Evolutionary conservation across 2,797 vertebrate species (phyloP), one percentile per base, ranked within the genome.

Genomic region (Xiphophorus birchmanni): DNA sequence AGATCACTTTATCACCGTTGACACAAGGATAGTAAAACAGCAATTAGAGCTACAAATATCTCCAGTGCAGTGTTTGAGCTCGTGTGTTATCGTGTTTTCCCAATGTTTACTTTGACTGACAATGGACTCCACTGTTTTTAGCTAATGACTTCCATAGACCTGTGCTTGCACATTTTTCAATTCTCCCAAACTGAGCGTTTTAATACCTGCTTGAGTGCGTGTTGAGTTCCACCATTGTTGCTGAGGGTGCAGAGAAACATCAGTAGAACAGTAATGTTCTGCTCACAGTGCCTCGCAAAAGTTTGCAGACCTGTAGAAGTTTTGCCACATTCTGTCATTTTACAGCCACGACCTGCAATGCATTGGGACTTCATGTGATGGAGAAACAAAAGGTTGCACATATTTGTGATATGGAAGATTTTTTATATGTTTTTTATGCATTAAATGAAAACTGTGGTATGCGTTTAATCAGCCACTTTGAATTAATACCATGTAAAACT

Each of bases 121-220:
- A 13, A 35, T 60, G 42, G 26, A 48, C n/a, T 48, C 79, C 67
- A 72, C 32, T 80, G 45, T 65, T 87, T 83, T 67, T 35, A 63
- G 82, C 84, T 86, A 63, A 73, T 84, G 79, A 86, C 74, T 67
- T 35, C 54, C 69, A 37, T 75, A 90, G 73, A 89, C 35, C 50
- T 74, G 67, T 76, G 75, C 79, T 77, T 80, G 82, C 77, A 85
- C 77, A 80, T 85, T 76, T 2, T 32, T 78, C 47, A 11, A 73
- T 54, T 54, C 11, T 32, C 58, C 74, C 82, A 40, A 67, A 23
- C 2, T 67, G 65, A 63, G 76, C 48, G 73, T 44, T 60, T 26
- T 9, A 40, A 12, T 69, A 42, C 65, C 47, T 42, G 80, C 42
- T 71, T 67, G 37, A 77, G 69, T 74, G 75, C n/a, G 44, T 81